A percentile compares a stretch with the other conserved stretches of the same genome.
Evolutionary conservation across 92 coral and sea anemone species (phyloP).

Genomic region (Heteractis magnifica): DNA sequence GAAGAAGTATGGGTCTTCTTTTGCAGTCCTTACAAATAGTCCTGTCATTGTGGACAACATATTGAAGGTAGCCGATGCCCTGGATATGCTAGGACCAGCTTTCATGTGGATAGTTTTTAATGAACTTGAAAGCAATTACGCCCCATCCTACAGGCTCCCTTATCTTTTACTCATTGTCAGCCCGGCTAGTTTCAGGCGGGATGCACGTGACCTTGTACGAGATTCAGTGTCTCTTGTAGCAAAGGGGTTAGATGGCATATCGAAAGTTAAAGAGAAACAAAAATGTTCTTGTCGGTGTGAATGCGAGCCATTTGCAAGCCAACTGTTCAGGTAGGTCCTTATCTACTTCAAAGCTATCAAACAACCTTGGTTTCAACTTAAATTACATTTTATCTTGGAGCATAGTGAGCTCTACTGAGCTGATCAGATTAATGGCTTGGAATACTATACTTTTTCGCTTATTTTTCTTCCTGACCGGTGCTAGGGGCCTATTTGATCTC

Average conservation of each 20-base stretch:
- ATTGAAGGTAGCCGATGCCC: conserved; percentile 10
- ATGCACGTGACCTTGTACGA: conserved; percentile 30
- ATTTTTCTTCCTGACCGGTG: too few relatives aligned
- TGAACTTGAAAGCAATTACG: conserved; percentile 30
- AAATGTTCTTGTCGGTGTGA: conserved; percentile 35
- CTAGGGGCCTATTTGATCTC: too few relatives aligned
- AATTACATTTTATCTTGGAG: background rate
- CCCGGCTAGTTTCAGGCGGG: conserved; percentile 34
- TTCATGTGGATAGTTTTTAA: conserved; percentile 49
- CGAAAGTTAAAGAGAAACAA: conserved; percentile 3
- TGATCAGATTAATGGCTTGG: background rate
- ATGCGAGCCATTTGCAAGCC: conserved; percentile 27
- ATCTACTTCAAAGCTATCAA: background rate
- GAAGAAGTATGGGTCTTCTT: conserved; percentile 20
- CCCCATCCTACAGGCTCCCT: conserved; percentile 21
- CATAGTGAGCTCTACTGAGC: background rate
- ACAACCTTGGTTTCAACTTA: too few relatives aligned
- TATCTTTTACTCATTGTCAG: conserved; percentile 26
- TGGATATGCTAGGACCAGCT: conserved; percentile 20
- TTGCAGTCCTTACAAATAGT: conserved; percentile 34
- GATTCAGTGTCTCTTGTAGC: conserved; percentile 43
- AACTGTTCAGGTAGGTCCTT: conserved; percentile 25
- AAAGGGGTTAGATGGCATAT: conserved; percentile 18
- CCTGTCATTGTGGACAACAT: conserved; percentile 3
- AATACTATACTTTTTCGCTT: too few relatives aligned